Percentiles rank a stretch among this genome's conserved stretches.
Conservation (phyloP, 1,140 invertebrate species). For the Mizuhopecten yessoensis region DNA sequence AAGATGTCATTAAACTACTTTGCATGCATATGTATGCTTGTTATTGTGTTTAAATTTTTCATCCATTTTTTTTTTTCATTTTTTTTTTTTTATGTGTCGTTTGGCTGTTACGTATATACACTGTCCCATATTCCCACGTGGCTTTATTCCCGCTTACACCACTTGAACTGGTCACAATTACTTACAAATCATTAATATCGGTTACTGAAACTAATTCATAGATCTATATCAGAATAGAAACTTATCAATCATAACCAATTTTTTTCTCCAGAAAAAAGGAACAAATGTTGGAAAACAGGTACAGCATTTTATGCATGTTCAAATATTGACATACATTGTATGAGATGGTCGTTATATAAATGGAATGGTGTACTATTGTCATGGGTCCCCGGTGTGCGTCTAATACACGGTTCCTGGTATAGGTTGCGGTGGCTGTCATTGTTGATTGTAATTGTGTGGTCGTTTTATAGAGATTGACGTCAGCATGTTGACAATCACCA, state of each 20-base stretch:
- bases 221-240: too few species aligned
- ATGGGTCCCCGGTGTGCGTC: not conserved
- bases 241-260: too few species aligned
- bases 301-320: constrained; percentile 16
- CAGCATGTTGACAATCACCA: not conserved
- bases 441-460: not conserved
- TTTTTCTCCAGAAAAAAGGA: constrained; percentile 6
- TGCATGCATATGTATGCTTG: too few species aligned
- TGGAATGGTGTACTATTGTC: not conserved
- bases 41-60: too few species aligned
- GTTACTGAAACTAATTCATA: not conserved
- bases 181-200: not conserved
- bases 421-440: not conserved
- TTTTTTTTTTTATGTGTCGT: not conserved
- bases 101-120: too few species aligned
- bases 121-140: not conserved
- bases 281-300: constrained; percentile 38
- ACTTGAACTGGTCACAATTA: not conserved
- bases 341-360: not conserved
- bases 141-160: not conserved
- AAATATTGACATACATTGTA: not conserved
- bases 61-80: not conserved
- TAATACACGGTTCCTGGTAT: not conserved
- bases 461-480: not conserved
- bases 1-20: too few species aligned